These are phyloP conservation scores for Erebia palarica DNA, from an alignment of 2,888 invertebrate species.

Conservation along the genomic window DNA sequence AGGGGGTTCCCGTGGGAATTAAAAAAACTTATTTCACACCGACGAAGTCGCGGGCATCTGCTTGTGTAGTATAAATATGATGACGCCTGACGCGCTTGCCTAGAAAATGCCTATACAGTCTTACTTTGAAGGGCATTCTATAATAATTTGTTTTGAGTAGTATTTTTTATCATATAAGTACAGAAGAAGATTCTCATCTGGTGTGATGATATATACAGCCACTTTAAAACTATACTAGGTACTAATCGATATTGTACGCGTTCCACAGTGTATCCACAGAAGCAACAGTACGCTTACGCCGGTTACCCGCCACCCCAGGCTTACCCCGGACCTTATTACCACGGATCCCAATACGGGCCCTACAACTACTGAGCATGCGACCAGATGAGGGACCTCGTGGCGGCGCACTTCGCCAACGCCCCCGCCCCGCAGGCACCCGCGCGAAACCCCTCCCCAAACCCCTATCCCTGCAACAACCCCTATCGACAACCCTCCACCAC, in stretches of 20 bases:
- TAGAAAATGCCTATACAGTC: too few relatives aligned
- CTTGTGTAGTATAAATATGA: too few relatives aligned
- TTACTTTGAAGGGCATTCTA: too few relatives aligned
- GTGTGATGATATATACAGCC: not conserved
- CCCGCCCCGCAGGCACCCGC: slow-evolving; percentile 78
- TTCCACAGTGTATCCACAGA: slow-evolving; percentile 93
- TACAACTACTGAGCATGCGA: slow-evolving; percentile 91
- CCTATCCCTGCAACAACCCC: slow-evolving; percentile 47
- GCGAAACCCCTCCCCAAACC: slow-evolving; percentile 66
- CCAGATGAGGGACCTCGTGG: slow-evolving; percentile 80
- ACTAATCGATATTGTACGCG: not conserved
- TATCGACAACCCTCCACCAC: slow-evolving; percentile 47
- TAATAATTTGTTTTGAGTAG: too few relatives aligned
- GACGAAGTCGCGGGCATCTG: too few relatives aligned
- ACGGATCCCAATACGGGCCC: slow-evolving; percentile 95
- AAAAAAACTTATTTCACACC: too few relatives aligned
- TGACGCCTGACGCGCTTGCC: too few relatives aligned
- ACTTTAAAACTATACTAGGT: not conserved
- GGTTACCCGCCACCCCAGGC: slow-evolving; percentile 92
- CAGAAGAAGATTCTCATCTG: not conserved
- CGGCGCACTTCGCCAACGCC: slow-evolving; percentile 72
- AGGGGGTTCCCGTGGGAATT: too few relatives aligned
- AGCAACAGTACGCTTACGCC: slow-evolving; percentile 95
- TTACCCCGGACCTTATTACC: slow-evolving; percentile 94
- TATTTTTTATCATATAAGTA: too few relatives aligned